Conservation (phyloP, 2,888 invertebrate species). For the Brachylomia viminalis region DNA sequence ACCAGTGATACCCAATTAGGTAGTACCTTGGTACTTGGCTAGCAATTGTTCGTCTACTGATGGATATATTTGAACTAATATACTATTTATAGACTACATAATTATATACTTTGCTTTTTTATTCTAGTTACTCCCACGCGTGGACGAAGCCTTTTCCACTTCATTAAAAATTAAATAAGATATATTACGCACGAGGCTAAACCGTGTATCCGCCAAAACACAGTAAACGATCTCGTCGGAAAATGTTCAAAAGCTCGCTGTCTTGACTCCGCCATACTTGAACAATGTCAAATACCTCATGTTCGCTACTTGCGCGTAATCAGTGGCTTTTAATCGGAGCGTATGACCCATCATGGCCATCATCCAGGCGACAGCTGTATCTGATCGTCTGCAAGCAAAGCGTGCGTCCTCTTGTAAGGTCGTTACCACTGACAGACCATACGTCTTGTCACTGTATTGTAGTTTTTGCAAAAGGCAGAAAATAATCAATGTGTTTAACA, state of each 20-base stretch:
- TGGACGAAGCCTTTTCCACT: constrained; percentile 8
- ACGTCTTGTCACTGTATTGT: constrained; percentile 50
- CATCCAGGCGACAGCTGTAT: constrained; percentile 67
- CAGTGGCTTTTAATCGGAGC: constrained; percentile 67
- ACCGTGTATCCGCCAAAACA: constrained; percentile 39
- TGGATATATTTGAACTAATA: constrained; percentile 1
- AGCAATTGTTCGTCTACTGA: constrained; percentile 17
- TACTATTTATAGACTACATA: too few species aligned
- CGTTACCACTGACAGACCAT: constrained; percentile 55
- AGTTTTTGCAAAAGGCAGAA: constrained; percentile 48
- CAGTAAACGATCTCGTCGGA: constrained; percentile 51
- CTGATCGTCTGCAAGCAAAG: constrained; percentile 68
- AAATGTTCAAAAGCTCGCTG: constrained; percentile 56
- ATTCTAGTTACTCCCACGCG: background rate
- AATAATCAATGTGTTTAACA: constrained; percentile 44
- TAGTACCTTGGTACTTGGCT: constrained; percentile 8
- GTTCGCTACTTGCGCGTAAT: constrained; percentile 64
- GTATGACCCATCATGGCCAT: constrained; percentile 55
- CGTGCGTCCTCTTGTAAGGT: constrained; percentile 59
- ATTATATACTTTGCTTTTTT: background rate
- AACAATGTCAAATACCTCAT: constrained; percentile 67
- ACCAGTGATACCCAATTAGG: constrained; percentile 31
- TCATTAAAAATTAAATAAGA: constrained; percentile 30
- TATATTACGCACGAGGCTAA: constrained; percentile 22
- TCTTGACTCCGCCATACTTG: constrained; percentile 47